Conservation (phyloP, 2,113 vertebrate species). For the Poeciliopsis prolifica region DNA sequence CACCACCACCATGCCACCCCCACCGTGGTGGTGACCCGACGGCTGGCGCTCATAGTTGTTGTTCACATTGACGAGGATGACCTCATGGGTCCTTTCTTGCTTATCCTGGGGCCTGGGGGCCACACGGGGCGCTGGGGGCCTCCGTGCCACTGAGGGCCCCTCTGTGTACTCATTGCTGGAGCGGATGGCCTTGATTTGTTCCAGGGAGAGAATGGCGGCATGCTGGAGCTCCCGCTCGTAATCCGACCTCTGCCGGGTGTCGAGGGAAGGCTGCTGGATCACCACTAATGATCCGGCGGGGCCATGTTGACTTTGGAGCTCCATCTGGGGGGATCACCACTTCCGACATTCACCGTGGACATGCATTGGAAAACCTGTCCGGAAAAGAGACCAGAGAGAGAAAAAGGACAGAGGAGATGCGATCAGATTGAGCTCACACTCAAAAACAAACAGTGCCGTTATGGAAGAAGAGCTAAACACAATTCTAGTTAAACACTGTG, state of each 20-base stretch:
- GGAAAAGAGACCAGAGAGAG: conserved; percentile 39
- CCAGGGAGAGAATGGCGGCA: conserved; percentile 90
- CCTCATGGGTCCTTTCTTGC: conserved; percentile 94
- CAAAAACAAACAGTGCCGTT: conserved; percentile 20
- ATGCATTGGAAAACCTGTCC: conserved; percentile 94
- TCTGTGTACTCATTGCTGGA: conserved; percentile 97
- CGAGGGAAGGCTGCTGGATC: conserved; percentile 89
- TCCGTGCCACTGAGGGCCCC: conserved; percentile 86
- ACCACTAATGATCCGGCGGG: conserved; percentile 87
- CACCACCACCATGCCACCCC: conserved; percentile 56
- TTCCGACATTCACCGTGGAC: conserved; percentile 90
- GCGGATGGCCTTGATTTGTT: conserved; percentile 97
- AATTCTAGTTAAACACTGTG: background rate
- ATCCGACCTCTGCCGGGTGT: conserved; percentile 87
- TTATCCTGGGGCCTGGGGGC: conserved; percentile 87
- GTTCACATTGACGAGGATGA: conserved; percentile 93
- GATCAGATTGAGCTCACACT: conserved; percentile 47
- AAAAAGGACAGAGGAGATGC: conserved; percentile 40
- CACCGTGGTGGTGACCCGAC: conserved; percentile 55
- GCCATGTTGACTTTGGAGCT: conserved; percentile 92
- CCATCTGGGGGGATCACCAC: conserved; percentile 92
- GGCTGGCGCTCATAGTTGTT: conserved; percentile 89
- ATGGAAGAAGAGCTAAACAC: background rate
- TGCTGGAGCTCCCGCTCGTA: conserved; percentile 86
- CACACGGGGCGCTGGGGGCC: conserved; percentile 80